A percentile compares a stretch with the other conserved stretches of the same genome.
These are phyloP conservation scores for Trissoscelio sp. DNA, from an alignment of 2,888 invertebrate species.

Conservation along the genomic window DNA sequence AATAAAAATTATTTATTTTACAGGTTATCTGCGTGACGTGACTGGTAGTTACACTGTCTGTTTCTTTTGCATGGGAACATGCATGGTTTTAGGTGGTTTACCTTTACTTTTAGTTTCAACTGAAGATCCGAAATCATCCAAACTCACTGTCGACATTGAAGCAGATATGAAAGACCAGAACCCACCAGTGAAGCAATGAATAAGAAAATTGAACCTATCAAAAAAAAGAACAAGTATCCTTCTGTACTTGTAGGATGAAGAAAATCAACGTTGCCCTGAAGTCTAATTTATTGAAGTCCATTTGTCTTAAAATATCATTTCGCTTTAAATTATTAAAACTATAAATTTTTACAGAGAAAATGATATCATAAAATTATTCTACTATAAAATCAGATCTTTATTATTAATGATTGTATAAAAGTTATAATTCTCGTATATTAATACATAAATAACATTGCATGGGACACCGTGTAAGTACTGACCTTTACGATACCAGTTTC, in stretches of 20 bases:
- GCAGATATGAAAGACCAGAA: conserved; percentile 43
- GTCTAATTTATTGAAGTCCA: too few species aligned
- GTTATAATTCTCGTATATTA: too few species aligned
- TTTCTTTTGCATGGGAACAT: conserved; percentile 91
- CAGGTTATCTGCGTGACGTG: conserved; percentile 87
- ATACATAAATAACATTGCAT: too few species aligned
- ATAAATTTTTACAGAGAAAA: too few species aligned
- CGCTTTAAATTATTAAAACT: too few species aligned
- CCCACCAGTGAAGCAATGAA: conserved; percentile 27
- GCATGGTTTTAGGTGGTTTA: conserved; percentile 89
- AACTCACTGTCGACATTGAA: conserved; percentile 43
- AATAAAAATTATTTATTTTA: conserved; percentile 68
- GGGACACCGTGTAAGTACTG: too few species aligned
- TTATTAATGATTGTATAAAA: too few species aligned
- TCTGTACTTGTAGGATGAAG: too few species aligned
- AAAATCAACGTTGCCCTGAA: conserved; percentile 22
- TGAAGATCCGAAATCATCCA: conserved; percentile 68
- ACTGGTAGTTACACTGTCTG: conserved; percentile 89
- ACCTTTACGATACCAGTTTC: too few species aligned
- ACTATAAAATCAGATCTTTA: too few species aligned
- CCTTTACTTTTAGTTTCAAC: conserved; percentile 85
- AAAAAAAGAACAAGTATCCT: neutral
- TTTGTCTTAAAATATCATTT: too few species aligned
- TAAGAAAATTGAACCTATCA: neutral
- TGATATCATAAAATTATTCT: too few species aligned